A percentile compares a stretch with the other conserved stretches of the same genome.
Conservation (phyloP, 64 coral and sea anemone species). For the Exaiptasia diaphana region DNA sequence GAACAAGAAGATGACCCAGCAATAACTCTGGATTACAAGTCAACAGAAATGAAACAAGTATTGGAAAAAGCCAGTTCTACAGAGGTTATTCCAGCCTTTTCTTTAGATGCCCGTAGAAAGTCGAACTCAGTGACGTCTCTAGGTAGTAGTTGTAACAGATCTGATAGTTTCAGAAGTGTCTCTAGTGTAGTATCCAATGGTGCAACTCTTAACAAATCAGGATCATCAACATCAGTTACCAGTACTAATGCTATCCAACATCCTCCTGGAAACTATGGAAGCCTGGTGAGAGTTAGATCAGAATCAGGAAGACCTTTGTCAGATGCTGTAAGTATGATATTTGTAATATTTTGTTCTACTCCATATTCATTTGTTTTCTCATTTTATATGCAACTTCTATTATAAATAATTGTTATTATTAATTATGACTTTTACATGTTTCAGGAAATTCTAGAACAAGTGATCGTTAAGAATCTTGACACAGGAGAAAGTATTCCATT, state of each 20-base stretch:
- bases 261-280: conserved; percentile 13
- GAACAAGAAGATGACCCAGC: conserved; percentile 31
- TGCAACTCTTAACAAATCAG: conserved; percentile 50
- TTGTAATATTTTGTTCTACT: not conserved
- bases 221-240: conserved; percentile 76
- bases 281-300: conserved; percentile 68
- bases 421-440: not conserved
- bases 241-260: conserved; percentile 58
- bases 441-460: conserved; percentile 97
- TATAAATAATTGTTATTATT: not conserved
- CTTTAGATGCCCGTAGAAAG: conserved; percentile 73
- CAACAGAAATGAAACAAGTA: conserved; percentile 90
- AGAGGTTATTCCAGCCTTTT: conserved; percentile 75
- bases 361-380: not conserved
- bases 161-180: conserved; percentile 75
- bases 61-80: conserved; percentile 89
- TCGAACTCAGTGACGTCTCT: conserved; percentile 71
- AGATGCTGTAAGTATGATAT: conserved; percentile 65
- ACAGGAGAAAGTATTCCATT: conserved; percentile 92
- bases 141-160: conserved; percentile 54
- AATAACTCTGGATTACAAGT: conserved; percentile 80
- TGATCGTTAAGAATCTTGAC: conserved; percentile 91
- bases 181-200: conserved; percentile 83
- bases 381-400: not conserved
- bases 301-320: conserved; percentile 83